Conservation (phyloP, 2,797 vertebrate species). For the Gallinago solitaria region DNA sequence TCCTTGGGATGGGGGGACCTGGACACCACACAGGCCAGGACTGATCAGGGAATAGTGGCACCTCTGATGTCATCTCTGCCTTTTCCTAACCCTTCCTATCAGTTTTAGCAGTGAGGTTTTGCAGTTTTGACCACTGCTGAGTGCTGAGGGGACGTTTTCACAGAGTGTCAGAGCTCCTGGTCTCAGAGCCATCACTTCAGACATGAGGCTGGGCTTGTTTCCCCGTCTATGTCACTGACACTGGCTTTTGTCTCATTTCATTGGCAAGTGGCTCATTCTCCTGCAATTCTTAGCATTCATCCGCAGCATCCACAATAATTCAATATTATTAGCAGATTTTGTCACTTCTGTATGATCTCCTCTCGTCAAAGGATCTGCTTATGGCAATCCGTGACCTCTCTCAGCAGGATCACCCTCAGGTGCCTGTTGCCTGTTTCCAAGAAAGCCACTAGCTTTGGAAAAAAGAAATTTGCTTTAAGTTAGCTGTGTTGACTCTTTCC, state of each 20-base stretch:
- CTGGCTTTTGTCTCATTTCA: background rate
- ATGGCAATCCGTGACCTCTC: background rate
- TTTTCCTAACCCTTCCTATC: background rate
- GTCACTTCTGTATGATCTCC: background rate
- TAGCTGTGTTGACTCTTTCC: background rate
- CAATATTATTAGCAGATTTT: background rate
- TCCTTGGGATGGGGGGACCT: background rate
- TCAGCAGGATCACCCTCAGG: background rate
- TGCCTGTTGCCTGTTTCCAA: background rate
- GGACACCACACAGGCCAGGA: background rate
- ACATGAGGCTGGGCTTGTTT: background rate
- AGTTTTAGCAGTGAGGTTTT: background rate
- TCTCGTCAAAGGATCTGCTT: background rate
- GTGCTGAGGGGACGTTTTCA: background rate
- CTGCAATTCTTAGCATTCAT: background rate
- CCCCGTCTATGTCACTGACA: background rate
- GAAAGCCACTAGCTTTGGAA: background rate
- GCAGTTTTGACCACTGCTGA: background rate
- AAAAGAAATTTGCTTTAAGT: background rate
- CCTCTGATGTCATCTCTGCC: background rate
- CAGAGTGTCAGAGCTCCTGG: background rate
- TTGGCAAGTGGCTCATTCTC: background rate
- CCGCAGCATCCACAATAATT: background rate
- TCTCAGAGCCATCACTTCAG: background rate
- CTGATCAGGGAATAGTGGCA: background rate